Evolutionary conservation across 2,113 vertebrate genomes (phyloP).

Genomic region (Apaloderma vittatum): DNA sequence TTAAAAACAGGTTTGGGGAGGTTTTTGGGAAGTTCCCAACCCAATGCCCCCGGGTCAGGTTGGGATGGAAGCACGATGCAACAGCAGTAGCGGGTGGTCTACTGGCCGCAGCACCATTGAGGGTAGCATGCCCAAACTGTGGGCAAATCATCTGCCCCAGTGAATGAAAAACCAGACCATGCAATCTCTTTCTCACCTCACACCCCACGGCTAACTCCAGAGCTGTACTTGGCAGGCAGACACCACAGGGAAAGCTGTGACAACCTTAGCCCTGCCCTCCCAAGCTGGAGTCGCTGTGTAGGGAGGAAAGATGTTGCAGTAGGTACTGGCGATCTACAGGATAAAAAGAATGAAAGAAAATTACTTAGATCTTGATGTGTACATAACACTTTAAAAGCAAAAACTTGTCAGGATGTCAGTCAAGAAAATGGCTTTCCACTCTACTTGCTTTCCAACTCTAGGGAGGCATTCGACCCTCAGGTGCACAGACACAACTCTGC

Average conservation of each 20-base stretch:
- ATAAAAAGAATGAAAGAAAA: conserved; percentile 90
- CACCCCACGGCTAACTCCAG: conserved; percentile 90
- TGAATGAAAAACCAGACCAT: conserved; percentile 87
- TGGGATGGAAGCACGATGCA: conserved; percentile 67
- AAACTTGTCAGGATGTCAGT: conserved; percentile 81
- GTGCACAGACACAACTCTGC: conserved; percentile 60
- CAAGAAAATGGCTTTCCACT: conserved; percentile 74
- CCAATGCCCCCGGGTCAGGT: conserved; percentile 71
- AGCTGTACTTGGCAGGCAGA: conserved; percentile 90
- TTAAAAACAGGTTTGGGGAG: conserved; percentile 77
- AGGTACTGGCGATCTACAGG: conserved; percentile 91
- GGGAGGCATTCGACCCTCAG: conserved; percentile 41
- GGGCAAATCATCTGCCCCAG: conserved; percentile 80
- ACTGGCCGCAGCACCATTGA: conserved; percentile 67
- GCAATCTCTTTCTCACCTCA: conserved; percentile 92
- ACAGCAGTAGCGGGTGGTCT: conserved; percentile 72
- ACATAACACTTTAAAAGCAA: conserved; percentile 83
- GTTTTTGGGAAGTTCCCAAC: conserved; percentile 77
- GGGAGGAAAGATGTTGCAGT: conserved; percentile 91
- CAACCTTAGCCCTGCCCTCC: conserved; percentile 89
- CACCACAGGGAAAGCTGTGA: conserved; percentile 90
- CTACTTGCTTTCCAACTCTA: conserved; percentile 70
- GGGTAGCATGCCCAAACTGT: conserved; percentile 77
- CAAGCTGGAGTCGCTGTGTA: conserved; percentile 91
- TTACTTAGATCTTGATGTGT: conserved; percentile 87